A percentile compares a stretch with the other conserved stretches of the same genome.
phyloP scores from a whole-genome alignment of 2,113 vertebrate genomes.

The Nannobrachium achirus region DNA sequence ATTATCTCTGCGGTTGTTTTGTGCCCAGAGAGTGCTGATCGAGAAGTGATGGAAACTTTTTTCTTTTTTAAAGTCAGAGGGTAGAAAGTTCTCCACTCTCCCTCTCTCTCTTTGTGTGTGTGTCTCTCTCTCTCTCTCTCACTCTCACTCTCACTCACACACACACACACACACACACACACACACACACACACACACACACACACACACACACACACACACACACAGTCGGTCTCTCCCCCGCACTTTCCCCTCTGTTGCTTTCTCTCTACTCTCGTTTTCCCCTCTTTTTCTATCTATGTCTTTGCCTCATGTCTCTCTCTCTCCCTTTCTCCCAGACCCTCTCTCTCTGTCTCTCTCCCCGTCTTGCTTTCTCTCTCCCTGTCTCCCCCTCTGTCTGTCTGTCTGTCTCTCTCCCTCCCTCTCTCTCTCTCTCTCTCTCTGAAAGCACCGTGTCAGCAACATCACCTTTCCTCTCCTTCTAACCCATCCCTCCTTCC shows the following conservation, averaged over 20 bases:
- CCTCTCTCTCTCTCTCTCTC: not conserved
- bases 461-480: slow-evolving; percentile 51
- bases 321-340: not conserved
- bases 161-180: no score
- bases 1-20: not conserved
- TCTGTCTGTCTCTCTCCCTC: not conserved
- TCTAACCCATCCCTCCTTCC: slow-evolving; percentile 5
- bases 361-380: not conserved
- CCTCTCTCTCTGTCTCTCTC: not conserved
- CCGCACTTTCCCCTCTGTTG: not conserved
- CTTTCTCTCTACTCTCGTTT: not conserved
- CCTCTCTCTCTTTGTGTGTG: no score
- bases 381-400: not conserved
- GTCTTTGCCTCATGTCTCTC: not conserved
- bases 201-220: no score
- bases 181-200: no score
- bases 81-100: slow-evolving; percentile 43
- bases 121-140: no score
- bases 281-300: no score
- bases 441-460: slow-evolving; percentile 64
- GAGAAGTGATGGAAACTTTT: slow-evolving; percentile 40
- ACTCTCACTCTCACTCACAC: no score
- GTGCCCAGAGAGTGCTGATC: slow-evolving; percentile 16
- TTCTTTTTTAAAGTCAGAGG: slow-evolving; percentile 4
- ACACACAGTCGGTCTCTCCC: no score